Evolutionary conservation across 2,888 invertebrate species (phyloP).

Genomic region (Chrysina gloriosa): DNA sequence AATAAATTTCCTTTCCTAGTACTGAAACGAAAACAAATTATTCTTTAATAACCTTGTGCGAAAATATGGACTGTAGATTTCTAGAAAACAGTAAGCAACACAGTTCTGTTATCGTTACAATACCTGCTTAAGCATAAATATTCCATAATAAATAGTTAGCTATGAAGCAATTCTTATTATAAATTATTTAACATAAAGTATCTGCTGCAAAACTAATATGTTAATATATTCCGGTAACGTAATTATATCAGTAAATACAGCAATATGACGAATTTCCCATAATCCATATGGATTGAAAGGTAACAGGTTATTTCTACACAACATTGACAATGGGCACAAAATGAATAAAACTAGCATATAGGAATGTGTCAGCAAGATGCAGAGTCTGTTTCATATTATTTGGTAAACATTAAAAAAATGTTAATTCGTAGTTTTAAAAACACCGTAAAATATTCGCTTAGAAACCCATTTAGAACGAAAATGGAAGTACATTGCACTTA

Average conservation of each 20-base stretch:
- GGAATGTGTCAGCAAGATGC: not conserved
- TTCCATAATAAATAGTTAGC: no score
- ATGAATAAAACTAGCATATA: not conserved
- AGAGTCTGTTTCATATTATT: not conserved
- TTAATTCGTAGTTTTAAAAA: not conserved
- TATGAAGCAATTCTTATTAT: no score
- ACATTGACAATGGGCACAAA: not conserved
- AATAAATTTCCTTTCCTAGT: constrained; percentile 28
- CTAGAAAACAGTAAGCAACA: not conserved
- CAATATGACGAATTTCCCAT: not conserved
- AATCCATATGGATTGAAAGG: not conserved
- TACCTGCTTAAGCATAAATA: not conserved
- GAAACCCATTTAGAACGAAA: no score
- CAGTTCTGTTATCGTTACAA: not conserved
- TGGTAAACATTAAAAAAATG: not conserved
- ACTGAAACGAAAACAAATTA: constrained; percentile 32
- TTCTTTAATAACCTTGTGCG: constrained; percentile 6
- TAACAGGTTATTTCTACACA: not conserved
- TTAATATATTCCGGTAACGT: no score
- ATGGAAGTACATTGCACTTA: not conserved
- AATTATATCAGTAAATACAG: not conserved
- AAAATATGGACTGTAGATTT: constrained; percentile 24
- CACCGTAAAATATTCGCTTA: not conserved
- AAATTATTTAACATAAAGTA: no score
- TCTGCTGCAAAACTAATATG: no score